These are phyloP conservation scores for Anastrepha obliqua DNA, from an alignment of 1,140 invertebrate species.

Conservation along the genomic window DNA sequence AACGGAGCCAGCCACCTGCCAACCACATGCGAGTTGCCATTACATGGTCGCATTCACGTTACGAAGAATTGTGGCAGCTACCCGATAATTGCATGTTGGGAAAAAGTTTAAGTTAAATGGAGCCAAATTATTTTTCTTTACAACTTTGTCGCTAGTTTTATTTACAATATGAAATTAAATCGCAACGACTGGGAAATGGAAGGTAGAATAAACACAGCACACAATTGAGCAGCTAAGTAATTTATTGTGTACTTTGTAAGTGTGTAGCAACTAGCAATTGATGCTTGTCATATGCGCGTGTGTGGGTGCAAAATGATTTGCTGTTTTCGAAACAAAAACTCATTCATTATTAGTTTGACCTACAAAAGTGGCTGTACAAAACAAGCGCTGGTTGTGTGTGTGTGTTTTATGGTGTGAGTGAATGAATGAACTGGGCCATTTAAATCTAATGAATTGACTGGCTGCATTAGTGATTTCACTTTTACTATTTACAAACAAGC, in stretches of 20 bases:
- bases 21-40: not conserved
- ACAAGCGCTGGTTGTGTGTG: not conserved
- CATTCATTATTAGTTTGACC: constrained; percentile 50
- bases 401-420: not conserved
- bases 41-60: not conserved
- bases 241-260: not conserved
- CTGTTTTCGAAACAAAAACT: constrained; percentile 21
- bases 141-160: constrained; percentile 46
- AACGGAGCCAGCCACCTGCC: not conserved
- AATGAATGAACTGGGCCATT: constrained; percentile 23
- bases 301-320: not conserved
- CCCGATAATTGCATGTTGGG: constrained; percentile 31
- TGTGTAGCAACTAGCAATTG: not conserved
- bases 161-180: constrained; percentile 39
- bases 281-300: not conserved
- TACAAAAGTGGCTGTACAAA: constrained; percentile 23
- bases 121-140: constrained; percentile 44
- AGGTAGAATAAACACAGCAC: not conserved
- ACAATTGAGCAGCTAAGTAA: not conserved
- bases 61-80: not conserved
- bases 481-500: not conserved
- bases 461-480: constrained; percentile 31
- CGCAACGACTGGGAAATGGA: not conserved
- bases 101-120: constrained; percentile 49
- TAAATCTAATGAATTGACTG: constrained; percentile 41